These are phyloP conservation scores for Frieseomelitta varia DNA, from an alignment of 1,140 invertebrate genomes.

Conservation along the genomic window DNA sequence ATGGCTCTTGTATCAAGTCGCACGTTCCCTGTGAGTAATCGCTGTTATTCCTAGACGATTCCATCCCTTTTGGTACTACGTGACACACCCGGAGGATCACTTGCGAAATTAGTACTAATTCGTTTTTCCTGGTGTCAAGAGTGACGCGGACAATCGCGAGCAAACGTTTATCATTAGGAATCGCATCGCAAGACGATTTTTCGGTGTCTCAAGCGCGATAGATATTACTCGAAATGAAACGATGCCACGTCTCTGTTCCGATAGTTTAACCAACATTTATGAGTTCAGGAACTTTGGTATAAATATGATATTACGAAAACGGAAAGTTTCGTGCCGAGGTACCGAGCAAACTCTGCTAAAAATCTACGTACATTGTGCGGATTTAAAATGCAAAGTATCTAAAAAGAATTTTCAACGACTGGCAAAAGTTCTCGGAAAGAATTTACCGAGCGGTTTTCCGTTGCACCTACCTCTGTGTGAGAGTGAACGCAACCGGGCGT, in stretches of 20 bases:
- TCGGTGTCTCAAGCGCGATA: not conserved
- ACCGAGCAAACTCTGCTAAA: too few species aligned
- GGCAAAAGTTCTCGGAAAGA: not conserved
- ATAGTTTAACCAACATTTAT: not conserved
- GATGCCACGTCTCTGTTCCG: too few species aligned
- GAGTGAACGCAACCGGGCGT: not conserved
- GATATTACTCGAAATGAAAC: not conserved
- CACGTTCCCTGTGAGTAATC: conserved; percentile 69
- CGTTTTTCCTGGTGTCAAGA: conserved; percentile 57
- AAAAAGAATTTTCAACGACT: not conserved
- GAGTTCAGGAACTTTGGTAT: not conserved
- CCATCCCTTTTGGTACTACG: conserved; percentile 50
- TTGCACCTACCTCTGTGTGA: not conserved
- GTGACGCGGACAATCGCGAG: not conserved
- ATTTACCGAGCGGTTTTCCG: not conserved
- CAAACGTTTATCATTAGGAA: not conserved
- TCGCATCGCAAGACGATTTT: not conserved
- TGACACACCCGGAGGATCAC: conserved; percentile 60
- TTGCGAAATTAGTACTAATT: conserved; percentile 64
- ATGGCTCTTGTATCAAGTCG: conserved; percentile 70
- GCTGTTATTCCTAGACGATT: conserved; percentile 72
- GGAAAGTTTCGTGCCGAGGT: too few species aligned
- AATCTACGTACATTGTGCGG: too few species aligned
- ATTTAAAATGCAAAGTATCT: not conserved
- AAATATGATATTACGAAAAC: too few species aligned